Percentiles rank a stretch among this genome's conserved stretches.
Conservation (phyloP, 1,140 invertebrate species). For the Drosophila lacteicornis region DNA sequence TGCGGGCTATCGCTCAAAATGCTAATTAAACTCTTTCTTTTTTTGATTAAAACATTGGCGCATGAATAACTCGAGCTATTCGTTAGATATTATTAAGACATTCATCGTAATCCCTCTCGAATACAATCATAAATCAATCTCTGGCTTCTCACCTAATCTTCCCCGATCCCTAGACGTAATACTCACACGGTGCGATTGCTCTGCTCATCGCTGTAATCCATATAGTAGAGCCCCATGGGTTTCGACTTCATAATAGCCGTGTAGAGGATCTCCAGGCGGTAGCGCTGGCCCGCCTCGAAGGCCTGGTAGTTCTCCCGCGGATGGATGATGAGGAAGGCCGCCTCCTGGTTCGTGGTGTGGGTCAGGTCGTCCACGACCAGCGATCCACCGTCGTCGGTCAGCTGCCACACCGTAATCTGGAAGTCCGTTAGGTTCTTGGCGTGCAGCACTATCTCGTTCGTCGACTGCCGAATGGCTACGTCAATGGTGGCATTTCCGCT, state of each 20-base stretch:
- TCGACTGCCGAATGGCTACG: constrained; percentile 81
- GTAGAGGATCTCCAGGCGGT: constrained; percentile 71
- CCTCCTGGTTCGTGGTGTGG: constrained; percentile 45
- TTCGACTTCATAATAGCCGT: constrained; percentile 70
- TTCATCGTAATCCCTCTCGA: not conserved
- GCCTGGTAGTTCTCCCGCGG: constrained; percentile 67
- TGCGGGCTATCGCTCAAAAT: not conserved
- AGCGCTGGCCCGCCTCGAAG: constrained; percentile 73
- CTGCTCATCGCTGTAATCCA: constrained; percentile 85
- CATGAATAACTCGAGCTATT: no score
- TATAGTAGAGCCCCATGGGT: constrained; percentile 88
- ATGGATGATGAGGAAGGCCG: constrained; percentile 69
- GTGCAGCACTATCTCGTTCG: constrained; percentile 86
- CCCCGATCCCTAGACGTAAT: not conserved
- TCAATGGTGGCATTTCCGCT: constrained; percentile 87
- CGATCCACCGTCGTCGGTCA: constrained; percentile 25
- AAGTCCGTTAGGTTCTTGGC: constrained; percentile 81
- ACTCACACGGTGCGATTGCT: constrained; percentile 70
- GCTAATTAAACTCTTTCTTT: constrained; percentile 9
- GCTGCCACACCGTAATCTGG: constrained; percentile 55
- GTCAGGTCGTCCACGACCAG: constrained; percentile 60
- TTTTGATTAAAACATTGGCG: not conserved
- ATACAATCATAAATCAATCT: not conserved
- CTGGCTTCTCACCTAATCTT: not conserved
- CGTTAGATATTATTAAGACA: not conserved